Evolutionary conservation across 2,113 vertebrate species (phyloP).

Genomic region (Hiodon alosoides): DNA sequence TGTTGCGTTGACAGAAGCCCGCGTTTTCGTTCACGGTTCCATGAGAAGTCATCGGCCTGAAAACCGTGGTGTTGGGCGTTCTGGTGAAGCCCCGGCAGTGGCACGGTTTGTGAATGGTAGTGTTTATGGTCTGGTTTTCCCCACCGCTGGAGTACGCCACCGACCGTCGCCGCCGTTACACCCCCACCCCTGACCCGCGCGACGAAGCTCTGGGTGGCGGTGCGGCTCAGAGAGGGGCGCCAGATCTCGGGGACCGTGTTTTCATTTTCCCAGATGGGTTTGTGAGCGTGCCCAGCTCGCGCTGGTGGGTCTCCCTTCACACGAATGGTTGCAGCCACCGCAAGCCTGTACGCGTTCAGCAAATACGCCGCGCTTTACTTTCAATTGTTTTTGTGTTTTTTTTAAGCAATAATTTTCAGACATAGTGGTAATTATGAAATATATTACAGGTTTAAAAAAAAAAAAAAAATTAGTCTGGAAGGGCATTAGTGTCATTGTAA

Average conservation of each 20-base stretch:
- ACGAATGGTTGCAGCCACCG: too few relatives aligned
- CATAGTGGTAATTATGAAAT: constrained; percentile 46
- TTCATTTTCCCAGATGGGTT: background rate
- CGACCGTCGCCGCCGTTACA: too few relatives aligned
- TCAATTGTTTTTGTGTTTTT: background rate
- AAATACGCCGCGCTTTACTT: background rate
- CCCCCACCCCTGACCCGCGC: too few relatives aligned
- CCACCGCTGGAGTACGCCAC: constrained; percentile 1
- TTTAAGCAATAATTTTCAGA: background rate
- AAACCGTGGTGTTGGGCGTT: too few relatives aligned
- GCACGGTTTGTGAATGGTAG: too few relatives aligned
- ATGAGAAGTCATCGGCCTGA: too few relatives aligned
- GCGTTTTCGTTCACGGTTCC: too few relatives aligned
- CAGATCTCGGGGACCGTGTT: background rate
- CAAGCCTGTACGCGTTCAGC: background rate
- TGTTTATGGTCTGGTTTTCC: background rate
- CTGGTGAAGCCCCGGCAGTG: background rate
- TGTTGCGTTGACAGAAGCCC: too few relatives aligned
- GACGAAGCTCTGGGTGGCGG: constrained; percentile 4
- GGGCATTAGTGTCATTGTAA: constrained; percentile 38
- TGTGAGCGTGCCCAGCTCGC: too few relatives aligned
- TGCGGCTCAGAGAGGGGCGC: background rate
- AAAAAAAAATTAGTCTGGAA: constrained; percentile 38
- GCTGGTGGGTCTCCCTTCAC: too few relatives aligned
- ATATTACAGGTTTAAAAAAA: constrained; percentile 41